Evolutionary conservation across 1,140 invertebrate species (phyloP).

Genomic region (Sipha flava): DNA sequence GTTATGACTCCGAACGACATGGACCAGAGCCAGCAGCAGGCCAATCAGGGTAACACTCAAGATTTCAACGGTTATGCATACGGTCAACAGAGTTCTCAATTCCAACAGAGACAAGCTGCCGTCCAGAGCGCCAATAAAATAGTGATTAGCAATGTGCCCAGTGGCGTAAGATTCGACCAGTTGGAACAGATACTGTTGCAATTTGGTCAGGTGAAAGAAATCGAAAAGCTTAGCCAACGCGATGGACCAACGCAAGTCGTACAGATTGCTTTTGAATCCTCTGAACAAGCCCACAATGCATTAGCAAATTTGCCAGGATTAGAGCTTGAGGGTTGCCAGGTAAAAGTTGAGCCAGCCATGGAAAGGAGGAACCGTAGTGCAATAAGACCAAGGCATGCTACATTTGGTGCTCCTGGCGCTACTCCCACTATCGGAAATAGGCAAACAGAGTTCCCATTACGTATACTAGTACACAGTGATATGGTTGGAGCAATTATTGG

Average conservation of each 20-base stretch:
- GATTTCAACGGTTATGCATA: constrained; percentile 27
- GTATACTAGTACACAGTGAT: constrained; percentile 88
- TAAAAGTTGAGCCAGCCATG: constrained; percentile 71
- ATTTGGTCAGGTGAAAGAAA: constrained; percentile 71
- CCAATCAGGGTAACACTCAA: constrained; percentile 24
- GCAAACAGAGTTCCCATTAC: constrained; percentile 78
- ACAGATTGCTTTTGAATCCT: constrained; percentile 76
- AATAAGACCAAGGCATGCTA: constrained; percentile 36
- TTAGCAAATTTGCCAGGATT: constrained; percentile 72
- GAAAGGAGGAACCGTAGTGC: constrained; percentile 52
- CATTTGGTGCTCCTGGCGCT: constrained; percentile 40
- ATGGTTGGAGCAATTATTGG: constrained; percentile 98
- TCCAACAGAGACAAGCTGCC: neutral
- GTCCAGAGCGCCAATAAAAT: constrained; percentile 49
- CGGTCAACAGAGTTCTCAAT: neutral
- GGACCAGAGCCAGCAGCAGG: constrained; percentile 22
- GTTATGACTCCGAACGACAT: constrained; percentile 27
- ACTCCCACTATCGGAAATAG: constrained; percentile 57
- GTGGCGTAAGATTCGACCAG: constrained; percentile 71
- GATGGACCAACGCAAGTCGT: constrained; percentile 62
- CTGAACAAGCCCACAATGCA: constrained; percentile 52
- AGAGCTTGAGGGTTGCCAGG: constrained; percentile 67
- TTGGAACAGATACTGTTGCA: constrained; percentile 69
- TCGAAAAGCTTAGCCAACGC: constrained; percentile 59
- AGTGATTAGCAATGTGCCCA: constrained; percentile 75